A percentile compares a stretch with the other conserved stretches of the same genome.
phyloP scores from a whole-genome alignment of 2,113 vertebrate genomes.

The Cinclus mexicanus region DNA sequence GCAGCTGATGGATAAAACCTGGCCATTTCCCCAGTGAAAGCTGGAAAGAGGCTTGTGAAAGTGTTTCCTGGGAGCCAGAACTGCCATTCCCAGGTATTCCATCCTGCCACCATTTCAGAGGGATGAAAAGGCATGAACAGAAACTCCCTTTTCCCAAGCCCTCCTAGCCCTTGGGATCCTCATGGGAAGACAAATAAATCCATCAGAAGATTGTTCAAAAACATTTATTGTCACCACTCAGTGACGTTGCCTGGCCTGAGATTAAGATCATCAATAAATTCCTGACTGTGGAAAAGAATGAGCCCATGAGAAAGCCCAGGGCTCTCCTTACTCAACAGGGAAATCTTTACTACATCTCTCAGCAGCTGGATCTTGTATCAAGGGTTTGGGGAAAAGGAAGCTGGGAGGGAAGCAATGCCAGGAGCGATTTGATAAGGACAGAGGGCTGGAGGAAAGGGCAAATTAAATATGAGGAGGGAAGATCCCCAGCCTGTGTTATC shows the following conservation, averaged over 20 bases:
- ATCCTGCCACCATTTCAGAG: neutral
- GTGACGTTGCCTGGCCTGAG: slow-evolving; percentile 35
- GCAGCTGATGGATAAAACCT: neutral
- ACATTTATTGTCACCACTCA: neutral
- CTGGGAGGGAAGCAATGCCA: neutral
- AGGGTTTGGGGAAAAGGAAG: neutral
- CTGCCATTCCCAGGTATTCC: neutral
- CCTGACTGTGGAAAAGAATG: slow-evolving; percentile 37
- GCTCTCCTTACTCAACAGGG: slow-evolving; percentile 32
- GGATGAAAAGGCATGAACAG: neutral
- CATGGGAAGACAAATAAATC: slow-evolving; percentile 39
- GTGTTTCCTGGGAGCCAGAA: neutral
- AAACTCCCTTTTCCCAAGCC: neutral
- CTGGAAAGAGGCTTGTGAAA: neutral
- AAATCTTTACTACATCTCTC: slow-evolving; percentile 66
- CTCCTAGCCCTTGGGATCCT: neutral
- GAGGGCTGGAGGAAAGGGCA: slow-evolving; percentile 8
- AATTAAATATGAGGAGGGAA: neutral
- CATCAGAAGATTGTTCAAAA: slow-evolving; percentile 18
- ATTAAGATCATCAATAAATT: slow-evolving; percentile 70
- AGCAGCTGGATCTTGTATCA: neutral
- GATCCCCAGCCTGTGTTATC: neutral
- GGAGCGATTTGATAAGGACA: neutral
- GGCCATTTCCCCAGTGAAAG: neutral
- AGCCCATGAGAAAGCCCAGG: slow-evolving; percentile 25